Evolutionary conservation across 2,888 invertebrate species (phyloP).

Genomic region (Drosophila monieri): DNA sequence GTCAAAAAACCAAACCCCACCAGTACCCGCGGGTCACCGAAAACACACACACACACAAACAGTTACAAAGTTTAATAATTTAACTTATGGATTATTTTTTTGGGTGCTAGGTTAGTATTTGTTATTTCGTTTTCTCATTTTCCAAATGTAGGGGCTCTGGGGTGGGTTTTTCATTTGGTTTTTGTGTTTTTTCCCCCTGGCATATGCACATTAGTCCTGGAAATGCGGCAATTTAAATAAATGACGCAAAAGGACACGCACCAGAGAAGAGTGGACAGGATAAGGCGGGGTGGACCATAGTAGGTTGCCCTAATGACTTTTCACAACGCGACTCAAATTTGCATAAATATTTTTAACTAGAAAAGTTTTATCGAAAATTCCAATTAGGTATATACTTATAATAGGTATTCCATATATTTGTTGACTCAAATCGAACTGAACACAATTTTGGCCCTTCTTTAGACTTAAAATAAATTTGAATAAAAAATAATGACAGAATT

Average conservation of each 20-base stretch:
- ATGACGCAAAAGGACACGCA: slow-evolving; percentile 74
- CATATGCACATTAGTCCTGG: slow-evolving; percentile 71
- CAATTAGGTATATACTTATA: background rate
- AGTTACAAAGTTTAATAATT: slow-evolving; percentile 74
- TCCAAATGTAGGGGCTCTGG: slow-evolving; percentile 43
- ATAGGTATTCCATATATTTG: background rate
- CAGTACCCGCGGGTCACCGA: slow-evolving; percentile 24
- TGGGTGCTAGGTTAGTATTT: slow-evolving; percentile 45
- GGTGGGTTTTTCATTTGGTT: slow-evolving; percentile 49
- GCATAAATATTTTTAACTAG: slow-evolving; percentile 6
- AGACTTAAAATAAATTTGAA: background rate
- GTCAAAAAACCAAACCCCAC: slow-evolving; percentile 48
- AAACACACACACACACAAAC: slow-evolving; percentile 34
- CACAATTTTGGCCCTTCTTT: slow-evolving; percentile 1
- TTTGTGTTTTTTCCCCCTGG: slow-evolving; percentile 34
- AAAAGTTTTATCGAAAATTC: background rate
- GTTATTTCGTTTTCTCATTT: slow-evolving; percentile 50
- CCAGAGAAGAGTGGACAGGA: slow-evolving; percentile 25
- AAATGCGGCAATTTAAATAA: slow-evolving; percentile 80
- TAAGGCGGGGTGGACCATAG: background rate
- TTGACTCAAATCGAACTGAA: background rate
- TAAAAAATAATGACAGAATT: background rate
- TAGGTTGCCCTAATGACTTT: slow-evolving; percentile 64
- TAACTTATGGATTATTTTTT: slow-evolving; percentile 79
- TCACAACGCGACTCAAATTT: slow-evolving; percentile 59